A percentile compares a stretch with the other conserved stretches of the same genome.
These are phyloP conservation scores for Todus mexicanus DNA, from an alignment of 2,797 vertebrate species.

Conservation along the genomic window DNA sequence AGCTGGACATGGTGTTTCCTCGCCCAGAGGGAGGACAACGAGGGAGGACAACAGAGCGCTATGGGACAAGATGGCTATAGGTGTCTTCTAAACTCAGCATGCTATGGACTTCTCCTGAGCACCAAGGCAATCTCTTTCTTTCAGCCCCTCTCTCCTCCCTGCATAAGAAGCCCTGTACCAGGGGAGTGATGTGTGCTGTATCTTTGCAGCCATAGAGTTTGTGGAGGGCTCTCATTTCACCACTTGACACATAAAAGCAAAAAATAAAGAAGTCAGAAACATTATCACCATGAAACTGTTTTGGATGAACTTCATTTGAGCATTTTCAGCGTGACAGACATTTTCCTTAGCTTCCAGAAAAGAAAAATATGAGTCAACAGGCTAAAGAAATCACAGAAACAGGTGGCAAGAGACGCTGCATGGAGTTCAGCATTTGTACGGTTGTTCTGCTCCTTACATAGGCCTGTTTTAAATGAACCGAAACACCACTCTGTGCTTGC, in stretches of 20 bases:
- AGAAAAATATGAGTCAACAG: constrained; percentile 24
- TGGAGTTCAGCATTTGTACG: background rate
- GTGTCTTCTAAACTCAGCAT: accelerated
- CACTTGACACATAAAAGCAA: background rate
- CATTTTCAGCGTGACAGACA: constrained; percentile 19
- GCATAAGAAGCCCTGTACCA: accelerated
- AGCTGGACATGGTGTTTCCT: background rate
- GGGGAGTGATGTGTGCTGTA: too few relatives aligned
- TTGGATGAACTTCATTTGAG: background rate
- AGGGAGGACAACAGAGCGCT: accelerated
- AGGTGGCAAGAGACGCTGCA: background rate
- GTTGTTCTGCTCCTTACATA: constrained; percentile 33
- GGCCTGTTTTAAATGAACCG: background rate
- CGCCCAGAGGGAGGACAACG: background rate
- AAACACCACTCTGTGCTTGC: background rate
- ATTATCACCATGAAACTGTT: background rate
- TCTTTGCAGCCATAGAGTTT: background rate
- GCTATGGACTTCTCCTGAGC: background rate
- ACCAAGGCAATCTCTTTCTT: background rate
- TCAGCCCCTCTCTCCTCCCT: background rate
- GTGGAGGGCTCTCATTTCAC: background rate
- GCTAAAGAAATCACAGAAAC: constrained; percentile 59
- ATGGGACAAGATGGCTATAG: background rate
- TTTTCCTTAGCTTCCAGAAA: constrained; percentile 41
- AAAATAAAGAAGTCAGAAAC: constrained; percentile 18